Evolutionary conservation across 2,797 vertebrate genomes (phyloP).

Genomic region (Etheostoma perlongum): DNA sequence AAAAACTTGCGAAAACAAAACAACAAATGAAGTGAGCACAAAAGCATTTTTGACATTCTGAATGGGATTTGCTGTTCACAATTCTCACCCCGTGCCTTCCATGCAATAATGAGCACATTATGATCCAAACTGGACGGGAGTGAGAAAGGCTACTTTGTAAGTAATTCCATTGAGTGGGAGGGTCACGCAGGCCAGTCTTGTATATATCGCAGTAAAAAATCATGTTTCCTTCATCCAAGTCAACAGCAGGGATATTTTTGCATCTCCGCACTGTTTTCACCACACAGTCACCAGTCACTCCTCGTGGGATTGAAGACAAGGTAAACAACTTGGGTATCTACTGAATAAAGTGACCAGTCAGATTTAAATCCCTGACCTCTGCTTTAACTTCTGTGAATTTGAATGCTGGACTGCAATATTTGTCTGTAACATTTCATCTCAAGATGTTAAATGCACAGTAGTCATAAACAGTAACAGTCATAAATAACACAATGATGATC

Average conservation of each 20-base stretch:
- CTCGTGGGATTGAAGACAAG: conserved; percentile 65
- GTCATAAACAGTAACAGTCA: too few species aligned
- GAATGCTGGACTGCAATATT: conserved; percentile 1
- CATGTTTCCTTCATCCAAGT: conserved; percentile 70
- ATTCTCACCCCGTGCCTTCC: conserved; percentile 62
- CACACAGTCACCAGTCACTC: conserved; percentile 39
- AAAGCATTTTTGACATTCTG: conserved; percentile 74
- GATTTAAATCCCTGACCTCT: conserved; percentile 29
- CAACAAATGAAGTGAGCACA: conserved; percentile 47
- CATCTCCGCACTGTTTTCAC: conserved; percentile 31
- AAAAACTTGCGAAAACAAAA: conserved; percentile 23
- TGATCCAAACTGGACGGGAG: conserved; percentile 67
- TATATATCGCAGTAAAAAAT: conserved; percentile 80
- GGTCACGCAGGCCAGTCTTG: conserved; percentile 80
- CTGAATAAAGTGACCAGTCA: conserved; percentile 12
- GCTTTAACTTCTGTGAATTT: not conserved
- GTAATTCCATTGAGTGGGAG: conserved; percentile 84
- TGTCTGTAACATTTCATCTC: not conserved
- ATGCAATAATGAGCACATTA: conserved; percentile 83
- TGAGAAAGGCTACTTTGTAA: conserved; percentile 86
- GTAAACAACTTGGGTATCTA: conserved; percentile 69
- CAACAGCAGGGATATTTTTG: conserved; percentile 68
- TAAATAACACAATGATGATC: conserved; percentile 16
- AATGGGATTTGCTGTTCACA: conserved; percentile 63
- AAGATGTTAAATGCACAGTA: conserved; percentile 4